Percentiles rank a stretch among this genome's conserved stretches.
These are phyloP conservation scores for Dryoscopus gambensis DNA, from an alignment of 2,113 vertebrate genomes.

Conservation along the genomic window DNA sequence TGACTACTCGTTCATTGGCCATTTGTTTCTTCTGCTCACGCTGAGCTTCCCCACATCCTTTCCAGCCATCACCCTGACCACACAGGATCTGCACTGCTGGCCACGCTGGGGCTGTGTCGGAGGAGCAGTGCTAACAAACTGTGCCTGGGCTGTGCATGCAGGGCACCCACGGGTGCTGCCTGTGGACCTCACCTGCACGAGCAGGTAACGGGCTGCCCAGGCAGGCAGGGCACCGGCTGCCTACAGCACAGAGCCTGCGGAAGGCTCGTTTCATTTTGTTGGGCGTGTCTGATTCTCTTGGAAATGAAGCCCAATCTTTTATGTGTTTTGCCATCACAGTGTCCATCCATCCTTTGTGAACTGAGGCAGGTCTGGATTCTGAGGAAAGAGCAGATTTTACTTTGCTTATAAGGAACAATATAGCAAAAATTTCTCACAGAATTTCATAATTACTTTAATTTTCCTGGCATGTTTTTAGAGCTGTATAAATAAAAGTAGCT, in stretches of 20 bases:
- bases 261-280: accelerated
- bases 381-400: neutral
- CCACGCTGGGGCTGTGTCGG: accelerated
- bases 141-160: accelerated
- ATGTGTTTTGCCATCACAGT: neutral
- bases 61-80: accelerated
- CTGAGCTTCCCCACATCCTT: accelerated
- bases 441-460: neutral
- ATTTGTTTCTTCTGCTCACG: neutral
- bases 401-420: neutral
- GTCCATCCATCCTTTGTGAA: neutral
- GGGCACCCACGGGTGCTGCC: accelerated
- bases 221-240: neutral
- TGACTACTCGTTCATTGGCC: accelerated
- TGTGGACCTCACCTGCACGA: accelerated
- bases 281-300: neutral
- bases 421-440: neutral
- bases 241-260: neutral
- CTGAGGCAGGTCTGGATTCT: neutral
- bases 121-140: accelerated
- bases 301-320: neutral
- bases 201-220: neutral
- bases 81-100: neutral
- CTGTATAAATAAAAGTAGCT: neutral
- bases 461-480: neutral